Evolutionary conservation across 2,888 invertebrate genomes (phyloP), one percentile per base, ranked within the genome.

Genomic region (Volucella inflata): DNA sequence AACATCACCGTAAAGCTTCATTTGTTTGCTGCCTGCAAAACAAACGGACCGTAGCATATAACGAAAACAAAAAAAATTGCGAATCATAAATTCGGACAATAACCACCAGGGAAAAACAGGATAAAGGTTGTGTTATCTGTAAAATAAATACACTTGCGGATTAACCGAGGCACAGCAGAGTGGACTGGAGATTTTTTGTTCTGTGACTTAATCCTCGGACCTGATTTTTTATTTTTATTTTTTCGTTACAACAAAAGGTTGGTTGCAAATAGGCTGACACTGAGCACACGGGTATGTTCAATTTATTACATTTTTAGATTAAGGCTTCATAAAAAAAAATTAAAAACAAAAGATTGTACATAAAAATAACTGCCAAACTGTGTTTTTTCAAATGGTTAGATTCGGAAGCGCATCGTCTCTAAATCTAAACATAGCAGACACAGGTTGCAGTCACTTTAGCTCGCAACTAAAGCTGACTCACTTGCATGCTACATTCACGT

Each of bases 401-500:
- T 30, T 30, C 6, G 30, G 6, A 30, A 30, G 30, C 30, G 30
- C 6, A 30, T 30, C 30, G 6, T 6, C 30, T 30, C 30, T 6
- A 30, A 30, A 30, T 30, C 6, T 30, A 30, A 4, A 30, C 30
- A 30, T 30, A 30, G 6, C 6, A 30, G 30, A 6, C 30, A 30
- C 30, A 30, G 30, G 30, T 30, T 30, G 6, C 21, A 21, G 2
- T 21, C 21, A 21, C 2, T 21, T 21, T 21, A 21, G 21, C 30
- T 30, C 30, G 30, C 6, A 30, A 30, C 4, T 6, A 30, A 30
- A 55, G 44, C 16, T 42, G 51, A 46, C 44, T 70, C 46, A 59
- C 11, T 50, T 48, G 48, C 80, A 80, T 74, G 67, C 67, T 2
- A 44, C 10, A 10, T 48, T 14, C 67, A 48, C 80, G 75, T 80